Conservation (phyloP, 2,888 invertebrate species). For the Pogonocherus hispidulus region DNA sequence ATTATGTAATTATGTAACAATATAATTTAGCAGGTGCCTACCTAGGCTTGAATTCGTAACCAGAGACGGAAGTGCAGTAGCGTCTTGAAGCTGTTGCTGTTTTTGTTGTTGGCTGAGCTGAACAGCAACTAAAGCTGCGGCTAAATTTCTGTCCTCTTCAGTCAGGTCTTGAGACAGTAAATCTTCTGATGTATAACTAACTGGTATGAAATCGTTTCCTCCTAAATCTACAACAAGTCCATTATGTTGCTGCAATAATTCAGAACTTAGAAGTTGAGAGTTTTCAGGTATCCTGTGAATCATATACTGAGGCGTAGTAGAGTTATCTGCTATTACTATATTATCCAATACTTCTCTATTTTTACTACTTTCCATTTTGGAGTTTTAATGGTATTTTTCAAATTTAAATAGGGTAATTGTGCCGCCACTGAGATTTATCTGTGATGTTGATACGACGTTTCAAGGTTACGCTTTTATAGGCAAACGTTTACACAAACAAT, state of each 20-base stretch:
- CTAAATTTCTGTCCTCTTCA: constrained; percentile 74
- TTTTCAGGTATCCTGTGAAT: constrained; percentile 66
- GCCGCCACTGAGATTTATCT: constrained; percentile 57
- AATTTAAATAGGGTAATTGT: constrained; percentile 54
- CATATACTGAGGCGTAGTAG: constrained; percentile 64
- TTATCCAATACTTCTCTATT: constrained; percentile 62
- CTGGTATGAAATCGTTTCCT: constrained; percentile 67
- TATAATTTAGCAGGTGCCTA: too few relatives aligned
- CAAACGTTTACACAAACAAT: constrained; percentile 35
- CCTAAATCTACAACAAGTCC: constrained; percentile 67
- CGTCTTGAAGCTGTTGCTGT: constrained; percentile 70
- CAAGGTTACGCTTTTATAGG: constrained; percentile 62
- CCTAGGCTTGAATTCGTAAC: constrained; percentile 42
- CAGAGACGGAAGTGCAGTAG: constrained; percentile 52
- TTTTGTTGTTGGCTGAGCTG: constrained; percentile 75
- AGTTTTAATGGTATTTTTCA: constrained; percentile 6
- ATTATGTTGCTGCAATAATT: constrained; percentile 65
- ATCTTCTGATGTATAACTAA: constrained; percentile 67
- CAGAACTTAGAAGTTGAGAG: constrained; percentile 64
- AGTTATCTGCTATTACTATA: constrained; percentile 63
- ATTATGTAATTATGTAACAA: too few relatives aligned
- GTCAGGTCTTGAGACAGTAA: constrained; percentile 68
- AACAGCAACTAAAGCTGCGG: constrained; percentile 75
- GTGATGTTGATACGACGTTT: constrained; percentile 65
- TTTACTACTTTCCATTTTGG: constrained; percentile 58